Evolutionary conservation across 2,888 invertebrate genomes (phyloP), one percentile per base, ranked within the genome.

Genomic region (Drosophila falleni): DNA sequence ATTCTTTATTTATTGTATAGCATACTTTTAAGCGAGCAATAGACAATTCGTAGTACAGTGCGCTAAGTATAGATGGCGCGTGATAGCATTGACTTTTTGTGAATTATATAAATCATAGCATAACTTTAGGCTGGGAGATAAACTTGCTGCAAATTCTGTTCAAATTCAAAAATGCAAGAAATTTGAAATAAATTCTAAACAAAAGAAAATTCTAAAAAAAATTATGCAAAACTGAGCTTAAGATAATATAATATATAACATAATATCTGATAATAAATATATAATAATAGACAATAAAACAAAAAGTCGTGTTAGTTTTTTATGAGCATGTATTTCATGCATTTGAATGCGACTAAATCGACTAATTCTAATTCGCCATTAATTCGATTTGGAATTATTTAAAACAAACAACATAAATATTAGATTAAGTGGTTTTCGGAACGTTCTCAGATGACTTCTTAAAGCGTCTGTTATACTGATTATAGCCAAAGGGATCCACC

Each of bases 381-480:
- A 50, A 58, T 19, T 62, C 39, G 44, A 59, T 54, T 47, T 13
- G 23, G 31, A 49, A 44, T 59, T 39, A 71, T 63, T 59, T 59
- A 10, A 47, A 41, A 53, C 29, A 54, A 56, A 54, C 58, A 63
- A 56, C 51, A 47, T 19, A 49, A 39, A 62, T 51, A 56, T 23
- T 4, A 41, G 29, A 44, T 37, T 53, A 37, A 35, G 26, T n/a
- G 8, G 1, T 4, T 10, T 10, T 76, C 47, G 79, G 26, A 71
- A 67, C 47, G 85, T 78, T 29, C 29, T 29, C 29, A 35, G 91
- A 77, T 15, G 87, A 84, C 76, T 92, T 92, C 75, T 92, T 92
- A 56, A 86, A 92, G 35, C 92, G 91, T 2, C 92, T 89, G 63
- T 91, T 90, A 59, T 91, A 92, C 62, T 92, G 92, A 70, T 90